A percentile compares a stretch with the other conserved stretches of the same genome.
These are phyloP conservation scores for Pelusios castaneus DNA, from an alignment of 2,113 vertebrate species.

Conservation along the genomic window DNA sequence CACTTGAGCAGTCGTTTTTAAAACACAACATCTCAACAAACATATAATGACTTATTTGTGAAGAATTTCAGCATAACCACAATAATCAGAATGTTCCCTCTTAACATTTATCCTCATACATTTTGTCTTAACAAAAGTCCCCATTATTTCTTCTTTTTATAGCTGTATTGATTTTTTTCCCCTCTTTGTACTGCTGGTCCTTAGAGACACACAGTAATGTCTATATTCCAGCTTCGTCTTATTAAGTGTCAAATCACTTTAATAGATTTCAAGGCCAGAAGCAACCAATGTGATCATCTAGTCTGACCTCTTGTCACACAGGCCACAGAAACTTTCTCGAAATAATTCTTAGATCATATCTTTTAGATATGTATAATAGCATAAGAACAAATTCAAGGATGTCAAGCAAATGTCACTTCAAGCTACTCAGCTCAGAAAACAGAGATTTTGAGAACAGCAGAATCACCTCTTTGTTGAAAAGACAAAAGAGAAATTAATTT, in stretches of 20 bases:
- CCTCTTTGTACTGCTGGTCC: not conserved
- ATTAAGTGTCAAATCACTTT: not conserved
- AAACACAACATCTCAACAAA: not conserved
- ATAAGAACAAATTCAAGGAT: not conserved
- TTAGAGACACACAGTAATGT: not conserved
- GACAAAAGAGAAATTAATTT: not conserved
- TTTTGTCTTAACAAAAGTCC: conserved; percentile 4
- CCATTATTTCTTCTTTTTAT: not conserved
- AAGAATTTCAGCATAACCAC: not conserved
- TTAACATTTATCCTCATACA: not conserved
- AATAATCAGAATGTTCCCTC: not conserved
- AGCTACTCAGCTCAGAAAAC: not conserved
- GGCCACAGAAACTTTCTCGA: not conserved
- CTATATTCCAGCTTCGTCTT: not conserved
- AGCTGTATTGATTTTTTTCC: not conserved
- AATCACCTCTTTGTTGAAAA: conserved; percentile 11
- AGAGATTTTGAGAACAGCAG: not conserved
- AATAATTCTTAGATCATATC: not conserved
- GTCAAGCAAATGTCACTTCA: not conserved
- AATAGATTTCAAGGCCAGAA: not conserved
- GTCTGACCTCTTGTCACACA: not conserved
- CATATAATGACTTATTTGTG: not conserved
- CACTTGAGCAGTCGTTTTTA: not conserved
- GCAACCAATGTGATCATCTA: not conserved
- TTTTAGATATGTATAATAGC: not conserved